Percentiles rank a stretch among this genome's conserved stretches.
These are phyloP conservation scores for Bombus huntii DNA, from an alignment of 1,140 invertebrate genomes.

Conservation along the genomic window DNA sequence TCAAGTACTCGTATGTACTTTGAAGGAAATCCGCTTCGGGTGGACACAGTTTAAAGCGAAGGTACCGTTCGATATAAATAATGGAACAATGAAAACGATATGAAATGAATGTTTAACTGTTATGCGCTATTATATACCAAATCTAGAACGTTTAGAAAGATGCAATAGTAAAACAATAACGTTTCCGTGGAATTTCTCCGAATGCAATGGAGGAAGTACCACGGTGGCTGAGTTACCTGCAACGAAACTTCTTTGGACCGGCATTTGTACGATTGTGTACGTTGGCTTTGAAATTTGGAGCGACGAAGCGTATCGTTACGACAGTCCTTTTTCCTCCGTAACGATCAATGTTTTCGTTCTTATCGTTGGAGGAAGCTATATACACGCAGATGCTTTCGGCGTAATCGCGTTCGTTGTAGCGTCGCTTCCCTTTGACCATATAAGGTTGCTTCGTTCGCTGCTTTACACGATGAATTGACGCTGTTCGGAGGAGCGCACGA, in stretches of 20 bases:
- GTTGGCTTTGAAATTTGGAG: not conserved
- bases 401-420: not conserved
- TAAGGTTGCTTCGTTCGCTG: not conserved
- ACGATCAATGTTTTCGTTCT: not conserved
- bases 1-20: not conserved
- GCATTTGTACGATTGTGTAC: not conserved
- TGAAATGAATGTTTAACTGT: not conserved
- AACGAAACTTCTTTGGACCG: not conserved
- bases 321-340: not conserved
- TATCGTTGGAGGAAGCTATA: not conserved
- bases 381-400: constrained; percentile 30
- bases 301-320: not conserved
- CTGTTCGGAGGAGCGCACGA: constrained; percentile 36
- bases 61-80: not conserved
- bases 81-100: not conserved
- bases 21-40: not conserved
- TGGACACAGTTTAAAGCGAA: not conserved
- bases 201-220: not conserved
- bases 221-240: constrained; percentile 7
- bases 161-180: not conserved
- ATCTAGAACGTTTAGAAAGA: not conserved
- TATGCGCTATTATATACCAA: too few relatives aligned
- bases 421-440: not conserved
- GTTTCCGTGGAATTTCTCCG: not conserved
- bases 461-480: not conserved